Conservation (phyloP, 92 coral and sea anemone species). For the Epizoanthus ramosus region DNA sequence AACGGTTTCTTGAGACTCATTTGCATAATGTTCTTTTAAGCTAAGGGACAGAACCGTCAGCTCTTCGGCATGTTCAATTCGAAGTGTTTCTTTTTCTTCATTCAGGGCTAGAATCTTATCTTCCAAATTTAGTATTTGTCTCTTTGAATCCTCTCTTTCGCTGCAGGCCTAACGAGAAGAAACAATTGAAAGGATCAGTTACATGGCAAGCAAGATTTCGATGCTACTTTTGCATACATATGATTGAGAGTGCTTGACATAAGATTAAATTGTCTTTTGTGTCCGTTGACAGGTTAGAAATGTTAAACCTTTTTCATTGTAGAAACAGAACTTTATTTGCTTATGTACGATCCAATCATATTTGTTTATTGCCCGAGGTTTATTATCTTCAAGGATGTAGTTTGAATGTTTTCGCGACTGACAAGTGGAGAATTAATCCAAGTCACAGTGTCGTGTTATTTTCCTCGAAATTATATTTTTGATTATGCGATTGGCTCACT, state of each 20-base stretch:
- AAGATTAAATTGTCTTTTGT: conserved; percentile 17
- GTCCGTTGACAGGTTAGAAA: conserved; percentile 24
- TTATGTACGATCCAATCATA: conserved; percentile 21
- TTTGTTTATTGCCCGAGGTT: neutral
- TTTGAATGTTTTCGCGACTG: neutral
- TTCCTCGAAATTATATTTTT: neutral
- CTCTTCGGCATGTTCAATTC: conserved; percentile 80
- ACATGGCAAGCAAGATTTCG: neutral
- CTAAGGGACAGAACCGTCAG: conserved; percentile 77
- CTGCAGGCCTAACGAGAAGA: conserved; percentile 53
- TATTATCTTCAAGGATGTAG: neutral
- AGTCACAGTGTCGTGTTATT: neutral
- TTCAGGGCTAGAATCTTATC: conserved; percentile 59
- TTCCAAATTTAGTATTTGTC: conserved; percentile 59
- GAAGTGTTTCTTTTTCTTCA: conserved; percentile 63
- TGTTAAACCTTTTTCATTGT: conserved; percentile 12
- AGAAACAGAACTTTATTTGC: conserved; percentile 16
- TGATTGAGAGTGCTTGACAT: conserved; percentile 7
- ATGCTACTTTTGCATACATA: conserved; percentile 29
- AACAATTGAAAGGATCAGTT: neutral
- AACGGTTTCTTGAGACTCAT: conserved; percentile 40
- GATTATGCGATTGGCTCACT: conserved; percentile 8
- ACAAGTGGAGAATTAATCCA: conserved; percentile 9
- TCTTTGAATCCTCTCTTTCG: conserved; percentile 62
- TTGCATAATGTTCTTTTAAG: conserved; percentile 73